Conservation (phyloP, 2,888 invertebrate genomes). For the Eurois occulta region DNA sequence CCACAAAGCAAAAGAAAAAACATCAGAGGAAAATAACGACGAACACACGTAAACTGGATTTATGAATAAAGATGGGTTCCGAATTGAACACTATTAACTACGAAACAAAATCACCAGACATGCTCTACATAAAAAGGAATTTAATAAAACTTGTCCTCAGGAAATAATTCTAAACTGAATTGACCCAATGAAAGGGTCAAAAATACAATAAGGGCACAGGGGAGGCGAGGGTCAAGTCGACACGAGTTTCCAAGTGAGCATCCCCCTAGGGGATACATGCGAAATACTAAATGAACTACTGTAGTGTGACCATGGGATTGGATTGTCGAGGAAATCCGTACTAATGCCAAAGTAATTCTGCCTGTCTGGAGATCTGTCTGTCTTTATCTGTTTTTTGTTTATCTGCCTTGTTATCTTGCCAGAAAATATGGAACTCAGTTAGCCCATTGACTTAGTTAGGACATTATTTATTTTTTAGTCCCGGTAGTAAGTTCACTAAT, state of each 20-base stretch:
- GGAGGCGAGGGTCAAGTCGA: constrained; percentile 55
- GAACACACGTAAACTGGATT: neutral
- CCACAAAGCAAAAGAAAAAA: neutral
- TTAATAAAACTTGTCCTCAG: constrained; percentile 41
- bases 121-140: constrained; percentile 28
- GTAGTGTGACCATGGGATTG: constrained; percentile 41
- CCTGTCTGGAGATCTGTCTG: neutral
- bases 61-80: neutral
- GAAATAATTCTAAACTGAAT: constrained; percentile 51
- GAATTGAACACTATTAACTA: neutral
- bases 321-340: neutral
- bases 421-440: neutral
- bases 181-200: constrained; percentile 63
- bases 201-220: constrained; percentile 54
- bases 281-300: constrained; percentile 65
- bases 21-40: neutral
- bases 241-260: constrained; percentile 60
- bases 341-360: neutral
- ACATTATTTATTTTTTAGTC: neutral
- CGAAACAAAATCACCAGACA: constrained; percentile 13
- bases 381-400: neutral
- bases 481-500: neutral
- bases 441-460: neutral
- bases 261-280: constrained; percentile 47
- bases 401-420: neutral